Conservation (phyloP, 2,113 vertebrate species). For the Pachyramphus minor region DNA sequence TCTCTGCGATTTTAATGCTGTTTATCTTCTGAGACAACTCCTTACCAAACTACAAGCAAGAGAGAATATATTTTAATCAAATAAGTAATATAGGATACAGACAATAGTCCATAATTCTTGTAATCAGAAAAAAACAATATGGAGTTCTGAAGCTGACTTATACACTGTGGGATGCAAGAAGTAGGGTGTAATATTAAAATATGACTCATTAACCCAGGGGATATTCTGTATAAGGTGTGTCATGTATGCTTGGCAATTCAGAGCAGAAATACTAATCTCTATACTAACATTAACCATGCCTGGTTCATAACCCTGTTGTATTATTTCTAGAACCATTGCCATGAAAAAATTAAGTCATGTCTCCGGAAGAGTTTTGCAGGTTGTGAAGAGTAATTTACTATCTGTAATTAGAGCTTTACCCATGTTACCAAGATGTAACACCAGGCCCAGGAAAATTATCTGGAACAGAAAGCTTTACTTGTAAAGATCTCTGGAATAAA, state of each 20-base stretch:
- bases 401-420: constrained; percentile 29
- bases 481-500: neutral
- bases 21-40: neutral
- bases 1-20: neutral
- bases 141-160: neutral
- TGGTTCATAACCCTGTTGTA: neutral
- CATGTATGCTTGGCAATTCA: neutral
- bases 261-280: neutral
- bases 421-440: neutral
- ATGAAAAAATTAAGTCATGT: constrained; percentile 34
- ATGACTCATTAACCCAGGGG: constrained; percentile 2
- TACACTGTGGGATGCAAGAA: neutral
- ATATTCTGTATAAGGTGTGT: neutral
- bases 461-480: neutral
- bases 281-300: neutral
- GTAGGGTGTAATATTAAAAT: neutral
- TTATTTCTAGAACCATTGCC: neutral
- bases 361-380: constrained; percentile 2
- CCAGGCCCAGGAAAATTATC: neutral
- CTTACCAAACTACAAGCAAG: neutral
- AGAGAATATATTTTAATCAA: neutral
- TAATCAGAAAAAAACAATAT: neutral
- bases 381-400: constrained; percentile 30
- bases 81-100: neutral
- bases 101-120: neutral